Evolutionary conservation across 2,113 vertebrate species (phyloP), one percentile per base, ranked within the genome.

Genomic region (Tenebrosternarchus preto): DNA sequence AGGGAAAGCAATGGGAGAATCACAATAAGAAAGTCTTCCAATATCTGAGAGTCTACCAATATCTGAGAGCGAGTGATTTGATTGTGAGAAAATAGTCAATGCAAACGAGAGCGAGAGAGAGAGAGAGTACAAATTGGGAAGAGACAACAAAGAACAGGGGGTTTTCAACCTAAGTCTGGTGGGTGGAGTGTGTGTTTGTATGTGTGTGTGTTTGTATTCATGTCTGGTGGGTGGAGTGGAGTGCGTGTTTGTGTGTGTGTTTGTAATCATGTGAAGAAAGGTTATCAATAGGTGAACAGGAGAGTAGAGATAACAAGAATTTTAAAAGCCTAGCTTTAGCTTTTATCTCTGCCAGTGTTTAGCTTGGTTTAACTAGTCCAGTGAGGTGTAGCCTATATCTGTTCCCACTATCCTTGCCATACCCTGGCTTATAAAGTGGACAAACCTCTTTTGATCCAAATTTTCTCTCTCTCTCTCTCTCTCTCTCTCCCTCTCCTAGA

Each of bases 231-330:
- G 29, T 24, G 7, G 55, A 31, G 22, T 20, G 50, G 20, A 64
- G 15, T 61, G 53, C 43, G 9, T 57, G 36, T 15, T 17, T 24
- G 75, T 15, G 22, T 7, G 29, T 24, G 50, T 31, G 36, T 61
- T 11, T 73, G 4, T 71, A 61, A 39, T 7, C 53, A 31, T 15
- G n/a, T n/a, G 72, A n/a, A 27, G 76, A 56, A 69, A 72, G 69
- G 68, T 73, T 80, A 80, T 80, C 78, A 80, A 55, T 60, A 73
- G 69, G 72, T n/a, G 68, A 80, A 59, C 78, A 73, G 68, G 63
- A 55, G 27, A 73, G 78, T 24, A 46, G 63, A 5, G 78, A 80
- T 80, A 64, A 39, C 39, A 36, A 60, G 59, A 69, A 59, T 73
- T 79, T 79, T 79, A 72, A 69, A 79, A 72, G 68, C 77, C 61